phyloP scores from a whole-genome alignment of 1,140 invertebrate species.

The Pseudomyrmex dendroicus region DNA sequence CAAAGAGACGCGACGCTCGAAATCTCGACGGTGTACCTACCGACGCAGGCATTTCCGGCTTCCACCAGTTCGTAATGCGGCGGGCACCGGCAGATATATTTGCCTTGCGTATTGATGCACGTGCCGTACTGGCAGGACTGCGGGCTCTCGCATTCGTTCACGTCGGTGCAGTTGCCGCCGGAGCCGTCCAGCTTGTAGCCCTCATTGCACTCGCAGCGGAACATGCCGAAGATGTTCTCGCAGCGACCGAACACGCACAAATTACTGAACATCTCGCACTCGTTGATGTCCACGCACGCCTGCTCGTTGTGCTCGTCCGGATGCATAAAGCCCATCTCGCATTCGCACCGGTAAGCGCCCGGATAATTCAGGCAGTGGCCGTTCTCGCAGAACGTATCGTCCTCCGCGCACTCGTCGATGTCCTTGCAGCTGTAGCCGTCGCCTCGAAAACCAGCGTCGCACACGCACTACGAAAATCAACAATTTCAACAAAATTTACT shows the following conservation, averaged over 20 bases:
- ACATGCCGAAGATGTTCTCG: slow-evolving; percentile 95
- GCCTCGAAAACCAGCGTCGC: slow-evolving; percentile 94
- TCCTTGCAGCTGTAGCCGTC: slow-evolving; percentile 90
- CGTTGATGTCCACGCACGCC: slow-evolving; percentile 95
- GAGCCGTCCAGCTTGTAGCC: slow-evolving; percentile 93
- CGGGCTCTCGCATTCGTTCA: slow-evolving; percentile 93
- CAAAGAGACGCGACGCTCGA: too few species aligned
- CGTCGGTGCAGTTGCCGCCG: slow-evolving; percentile 91
- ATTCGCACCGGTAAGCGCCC: slow-evolving; percentile 94
- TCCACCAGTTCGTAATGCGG: slow-evolving; percentile 88
- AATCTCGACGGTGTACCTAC: slow-evolving; percentile 80
- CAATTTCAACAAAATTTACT: neutral
- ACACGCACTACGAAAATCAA: slow-evolving; percentile 87
- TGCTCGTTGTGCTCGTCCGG: slow-evolving; percentile 89
- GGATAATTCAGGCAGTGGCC: slow-evolving; percentile 94
- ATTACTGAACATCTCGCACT: slow-evolving; percentile 95
- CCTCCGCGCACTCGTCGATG: slow-evolving; percentile 94
- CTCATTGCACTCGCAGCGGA: slow-evolving; percentile 93
- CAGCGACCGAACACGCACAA: slow-evolving; percentile 94
- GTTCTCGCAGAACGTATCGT: slow-evolving; percentile 91
- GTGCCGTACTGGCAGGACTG: slow-evolving; percentile 91
- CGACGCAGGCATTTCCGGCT: slow-evolving; percentile 89
- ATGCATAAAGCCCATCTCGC: slow-evolving; percentile 93
- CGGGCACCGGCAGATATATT: slow-evolving; percentile 94
- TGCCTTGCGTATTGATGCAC: slow-evolving; percentile 93